Evolutionary conservation across 2,888 invertebrate genomes (phyloP).

Genomic region (Scaptomyza parva): DNA sequence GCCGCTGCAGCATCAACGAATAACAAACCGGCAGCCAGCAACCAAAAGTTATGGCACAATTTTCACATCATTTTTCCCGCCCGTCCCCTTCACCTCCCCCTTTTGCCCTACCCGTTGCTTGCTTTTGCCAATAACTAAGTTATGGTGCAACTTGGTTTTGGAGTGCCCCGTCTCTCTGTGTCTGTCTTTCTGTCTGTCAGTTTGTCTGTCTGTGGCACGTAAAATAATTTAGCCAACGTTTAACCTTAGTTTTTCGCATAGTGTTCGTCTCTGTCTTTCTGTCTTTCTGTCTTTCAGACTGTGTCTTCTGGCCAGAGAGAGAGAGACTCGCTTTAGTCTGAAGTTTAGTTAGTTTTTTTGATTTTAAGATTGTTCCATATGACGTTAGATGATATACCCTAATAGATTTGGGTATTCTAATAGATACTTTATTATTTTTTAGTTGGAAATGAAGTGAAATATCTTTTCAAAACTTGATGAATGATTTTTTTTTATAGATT

Average conservation of each 20-base stretch:
- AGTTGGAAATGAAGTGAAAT: too few species aligned
- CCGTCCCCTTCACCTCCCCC: neutral
- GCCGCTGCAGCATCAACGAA: constrained; percentile 21
- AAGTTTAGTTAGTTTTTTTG: constrained; percentile 8
- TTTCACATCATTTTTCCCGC: constrained; percentile 80
- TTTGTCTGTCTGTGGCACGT: constrained; percentile 74
- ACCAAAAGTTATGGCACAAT: constrained; percentile 80
- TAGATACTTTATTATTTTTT: neutral
- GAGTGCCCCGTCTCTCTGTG: constrained; percentile 24
- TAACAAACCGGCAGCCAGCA: constrained; percentile 35
- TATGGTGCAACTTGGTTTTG: constrained; percentile 67
- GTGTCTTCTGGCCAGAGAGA: neutral
- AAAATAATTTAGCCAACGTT: constrained; percentile 84
- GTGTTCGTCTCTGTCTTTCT: too few species aligned
- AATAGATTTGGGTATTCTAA: neutral
- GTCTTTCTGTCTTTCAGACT: too few species aligned
- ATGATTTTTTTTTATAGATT: too few species aligned
- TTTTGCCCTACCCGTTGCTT: too few species aligned
- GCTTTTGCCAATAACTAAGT: constrained; percentile 64
- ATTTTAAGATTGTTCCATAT: neutral
- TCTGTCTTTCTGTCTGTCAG: neutral
- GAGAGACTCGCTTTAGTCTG: constrained; percentile 13
- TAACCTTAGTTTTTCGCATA: constrained; percentile 78
- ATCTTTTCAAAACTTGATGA: too few species aligned
- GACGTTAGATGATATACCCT: neutral